Base-by-base conservation (phyloP, 2,113 vertebrate species). In the Trogon surrucura region DNA sequence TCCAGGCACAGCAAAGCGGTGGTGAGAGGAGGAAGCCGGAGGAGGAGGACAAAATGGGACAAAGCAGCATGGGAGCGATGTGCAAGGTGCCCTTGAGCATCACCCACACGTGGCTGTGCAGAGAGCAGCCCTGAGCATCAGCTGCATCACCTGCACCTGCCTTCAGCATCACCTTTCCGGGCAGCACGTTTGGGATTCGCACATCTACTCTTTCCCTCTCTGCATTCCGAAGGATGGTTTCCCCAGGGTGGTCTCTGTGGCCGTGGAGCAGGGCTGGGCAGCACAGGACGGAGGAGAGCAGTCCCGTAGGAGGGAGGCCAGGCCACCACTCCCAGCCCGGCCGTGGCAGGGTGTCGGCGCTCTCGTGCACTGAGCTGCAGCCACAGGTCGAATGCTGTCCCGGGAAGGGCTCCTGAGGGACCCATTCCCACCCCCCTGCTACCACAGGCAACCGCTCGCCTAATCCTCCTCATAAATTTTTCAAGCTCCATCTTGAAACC, bases 401-500 rank as follows among this genome's bases (percentile, higher is more conserved):
- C 3, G 11, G 51, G 89, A 69, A 92, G 53, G 9, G 6, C 65
- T 92, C 94, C 94, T 94, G 89, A 87, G 95, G 94, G 95, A 95
- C 69, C 77, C 69, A 95, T 95, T 97, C 87, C 80, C 93, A 72
- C 91, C 88, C 70, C 14, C 41, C 87, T 75, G 81, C 93, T 96
- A 95, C 91, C 91, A 95, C 87, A 95, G 89, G 94, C 95, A 91
- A 61, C 80, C 8, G 45, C 81, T 80, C 4, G 65, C 73, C 57
- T 95, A 96, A 96, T 95, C 91, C 84, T 89, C 34, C 83, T 90
- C 89, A 95, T 94, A 89, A 95, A 95, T 95, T 87, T 95, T 89
- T 81, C 89, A n/a, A 89, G 54, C 70, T 95, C 94, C 95, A 96
- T 96, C 93, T 97, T 95, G 93, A 97, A 97, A 41, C 78, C 81